Percentiles rank a stretch among this genome's conserved stretches.
Conservation (phyloP, 2,797 vertebrate species). For the Crocodylus rhombifer region DNA sequence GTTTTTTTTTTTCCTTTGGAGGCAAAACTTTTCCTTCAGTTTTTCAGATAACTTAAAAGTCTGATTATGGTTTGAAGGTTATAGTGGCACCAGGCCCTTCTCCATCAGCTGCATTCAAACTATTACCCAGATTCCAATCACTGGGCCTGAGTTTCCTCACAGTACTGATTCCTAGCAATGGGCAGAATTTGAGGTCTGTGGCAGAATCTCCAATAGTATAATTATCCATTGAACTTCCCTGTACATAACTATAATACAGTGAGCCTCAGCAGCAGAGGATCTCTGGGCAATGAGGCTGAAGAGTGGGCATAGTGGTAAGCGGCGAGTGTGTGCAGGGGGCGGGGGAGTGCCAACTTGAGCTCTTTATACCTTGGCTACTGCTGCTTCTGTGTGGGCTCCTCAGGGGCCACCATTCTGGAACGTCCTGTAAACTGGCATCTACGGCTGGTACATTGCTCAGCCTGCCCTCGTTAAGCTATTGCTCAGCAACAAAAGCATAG, state of each 20-base stretch:
- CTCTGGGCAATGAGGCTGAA: no score
- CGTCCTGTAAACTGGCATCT: no score
- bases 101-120: neutral
- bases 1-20: neutral
- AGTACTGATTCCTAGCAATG: neutral
- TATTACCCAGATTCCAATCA: neutral
- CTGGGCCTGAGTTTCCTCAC: constrained; percentile 32
- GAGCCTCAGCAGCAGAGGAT: no score
- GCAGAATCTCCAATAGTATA: neutral
- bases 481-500: no score
- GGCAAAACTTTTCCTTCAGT: neutral
- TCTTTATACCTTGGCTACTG: no score
- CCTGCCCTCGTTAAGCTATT: no score
- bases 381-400: no score
- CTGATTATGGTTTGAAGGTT: neutral
- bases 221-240: neutral
- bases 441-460: no score
- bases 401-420: no score
- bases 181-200: neutral
- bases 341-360: no score
- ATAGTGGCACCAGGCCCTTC: constrained; percentile 3
- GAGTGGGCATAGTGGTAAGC: no score
- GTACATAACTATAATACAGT: neutral
- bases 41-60: neutral
- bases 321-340: no score